Evolutionary conservation across 2,113 vertebrate species (phyloP).

Genomic region (Tapirus terrestris): DNA sequence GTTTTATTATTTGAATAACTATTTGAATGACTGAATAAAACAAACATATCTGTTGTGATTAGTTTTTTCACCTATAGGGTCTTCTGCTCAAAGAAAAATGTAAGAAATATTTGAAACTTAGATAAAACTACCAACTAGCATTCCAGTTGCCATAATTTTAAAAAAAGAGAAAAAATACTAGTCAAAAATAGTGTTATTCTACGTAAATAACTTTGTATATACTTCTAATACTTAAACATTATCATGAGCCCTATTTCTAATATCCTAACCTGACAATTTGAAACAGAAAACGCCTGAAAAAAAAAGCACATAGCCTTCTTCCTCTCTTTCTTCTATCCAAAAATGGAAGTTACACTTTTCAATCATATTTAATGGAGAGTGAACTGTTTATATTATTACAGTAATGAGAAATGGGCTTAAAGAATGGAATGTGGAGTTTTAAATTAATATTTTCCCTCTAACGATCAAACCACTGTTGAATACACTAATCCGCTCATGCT

Average conservation of each 20-base stretch:
- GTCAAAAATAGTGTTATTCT: background rate
- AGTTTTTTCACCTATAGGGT: background rate
- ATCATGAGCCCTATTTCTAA: background rate
- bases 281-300: background rate
- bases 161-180: background rate
- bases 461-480: slow-evolving; percentile 79
- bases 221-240: background rate
- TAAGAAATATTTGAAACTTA: slow-evolving; percentile 12
- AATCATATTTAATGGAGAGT: slow-evolving; percentile 54
- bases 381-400: slow-evolving; percentile 77
- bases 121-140: background rate
- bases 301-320: background rate
- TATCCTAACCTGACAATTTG: background rate
- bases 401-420: slow-evolving; percentile 80
- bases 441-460: slow-evolving; percentile 81
- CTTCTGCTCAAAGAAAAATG: slow-evolving; percentile 6
- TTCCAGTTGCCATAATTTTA: slow-evolving; percentile 10
- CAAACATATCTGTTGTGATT: background rate
- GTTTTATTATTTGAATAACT: slow-evolving; percentile 28
- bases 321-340: background rate
- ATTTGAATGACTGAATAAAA: background rate
- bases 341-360: slow-evolving; percentile 43
- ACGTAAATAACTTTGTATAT: background rate
- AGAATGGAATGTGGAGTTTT: slow-evolving; percentile 68
- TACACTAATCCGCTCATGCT: slow-evolving; percentile 80